Evolutionary conservation across 2,888 invertebrate genomes (phyloP).

Genomic region (Monoplex corrugatus): DNA sequence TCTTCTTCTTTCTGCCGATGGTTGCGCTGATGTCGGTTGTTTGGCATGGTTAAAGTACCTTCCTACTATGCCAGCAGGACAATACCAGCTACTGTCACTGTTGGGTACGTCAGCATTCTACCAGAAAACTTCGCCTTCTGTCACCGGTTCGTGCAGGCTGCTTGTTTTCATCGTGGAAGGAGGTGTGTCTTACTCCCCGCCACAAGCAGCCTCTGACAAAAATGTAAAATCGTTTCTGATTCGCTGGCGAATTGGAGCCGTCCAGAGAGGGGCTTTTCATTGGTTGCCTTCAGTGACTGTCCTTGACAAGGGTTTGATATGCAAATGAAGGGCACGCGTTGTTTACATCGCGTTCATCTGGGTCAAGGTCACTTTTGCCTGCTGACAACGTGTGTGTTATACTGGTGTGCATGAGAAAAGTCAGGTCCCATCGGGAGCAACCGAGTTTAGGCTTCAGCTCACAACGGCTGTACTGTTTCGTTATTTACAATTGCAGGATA

Average conservation of each 20-base stretch:
- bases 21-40: slow-evolving; percentile 68
- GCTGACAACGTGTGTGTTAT: neutral
- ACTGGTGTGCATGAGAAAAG: neutral
- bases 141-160: slow-evolving; percentile 34
- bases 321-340: slow-evolving; percentile 64
- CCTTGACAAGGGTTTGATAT: slow-evolving; percentile 63
- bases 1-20: slow-evolving; percentile 65
- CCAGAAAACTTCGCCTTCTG: slow-evolving; percentile 27
- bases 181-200: slow-evolving; percentile 61
- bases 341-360: slow-evolving; percentile 66
- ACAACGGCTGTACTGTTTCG: neutral
- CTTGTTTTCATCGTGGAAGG: slow-evolving; percentile 54
- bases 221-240: slow-evolving; percentile 58
- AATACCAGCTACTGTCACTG: slow-evolving; percentile 28
- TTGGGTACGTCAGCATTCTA: neutral
- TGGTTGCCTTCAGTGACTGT: slow-evolving; percentile 61
- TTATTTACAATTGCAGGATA: no score
- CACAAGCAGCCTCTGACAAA: slow-evolving; percentile 43
- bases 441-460: no score
- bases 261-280: slow-evolving; percentile 55
- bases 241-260: slow-evolving; percentile 55
- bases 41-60: slow-evolving; percentile 65
- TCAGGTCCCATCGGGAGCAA: neutral
- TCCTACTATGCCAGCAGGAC: neutral
- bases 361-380: slow-evolving; percentile 61